Conservation (phyloP, 2,113 vertebrate species). For the Pandion haliaetus region DNA sequence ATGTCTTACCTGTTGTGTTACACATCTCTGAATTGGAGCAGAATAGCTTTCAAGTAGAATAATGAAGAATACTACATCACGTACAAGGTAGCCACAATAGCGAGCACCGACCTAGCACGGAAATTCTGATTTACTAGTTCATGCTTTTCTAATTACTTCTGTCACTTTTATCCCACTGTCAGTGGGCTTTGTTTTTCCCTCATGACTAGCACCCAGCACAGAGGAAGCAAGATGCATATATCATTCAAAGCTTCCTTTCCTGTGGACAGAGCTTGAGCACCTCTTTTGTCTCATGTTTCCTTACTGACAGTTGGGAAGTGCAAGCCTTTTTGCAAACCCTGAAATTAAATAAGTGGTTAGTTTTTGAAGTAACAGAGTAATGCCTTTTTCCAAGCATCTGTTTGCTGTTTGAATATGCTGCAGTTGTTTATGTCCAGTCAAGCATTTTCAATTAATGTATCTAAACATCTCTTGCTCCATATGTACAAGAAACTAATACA, state of each 20-base stretch:
- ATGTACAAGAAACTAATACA: background rate
- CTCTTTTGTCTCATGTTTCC: background rate
- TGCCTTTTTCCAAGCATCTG: background rate
- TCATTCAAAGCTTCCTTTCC: background rate
- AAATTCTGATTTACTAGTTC: background rate
- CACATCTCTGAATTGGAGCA: background rate
- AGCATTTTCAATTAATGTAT: background rate
- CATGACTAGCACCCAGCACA: background rate
- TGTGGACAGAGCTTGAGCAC: background rate
- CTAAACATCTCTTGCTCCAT: background rate
- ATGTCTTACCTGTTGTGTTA: background rate
- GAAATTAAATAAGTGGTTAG: background rate
- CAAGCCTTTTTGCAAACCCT: background rate
- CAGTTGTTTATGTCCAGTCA: background rate
- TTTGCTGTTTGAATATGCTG: background rate
- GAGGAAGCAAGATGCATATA: background rate
- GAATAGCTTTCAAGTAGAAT: background rate
- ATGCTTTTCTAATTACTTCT: background rate
- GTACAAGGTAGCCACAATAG: background rate
- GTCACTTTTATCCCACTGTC: background rate
- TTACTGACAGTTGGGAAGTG: background rate
- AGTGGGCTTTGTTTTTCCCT: background rate
- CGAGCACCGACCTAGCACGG: background rate
- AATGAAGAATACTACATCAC: background rate
- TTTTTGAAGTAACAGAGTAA: background rate